Conservation (phyloP, 1,140 invertebrate genomes). For the Macrocentrus cingulum region DNA sequence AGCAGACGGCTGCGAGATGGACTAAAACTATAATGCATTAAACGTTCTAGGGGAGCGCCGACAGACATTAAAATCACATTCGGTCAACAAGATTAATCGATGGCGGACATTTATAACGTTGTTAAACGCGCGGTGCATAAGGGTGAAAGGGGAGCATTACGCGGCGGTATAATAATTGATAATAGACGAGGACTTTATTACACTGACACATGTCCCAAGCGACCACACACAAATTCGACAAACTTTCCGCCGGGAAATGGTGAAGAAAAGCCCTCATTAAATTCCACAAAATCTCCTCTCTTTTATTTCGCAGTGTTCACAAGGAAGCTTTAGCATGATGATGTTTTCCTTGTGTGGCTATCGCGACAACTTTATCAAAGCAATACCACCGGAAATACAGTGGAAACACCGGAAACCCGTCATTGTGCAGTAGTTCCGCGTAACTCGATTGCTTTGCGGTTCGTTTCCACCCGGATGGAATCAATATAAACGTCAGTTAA, state of each 20-base stretch:
- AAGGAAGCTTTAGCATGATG: conserved; percentile 23
- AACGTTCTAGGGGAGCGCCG: no score
- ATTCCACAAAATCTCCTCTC: neutral
- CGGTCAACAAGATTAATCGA: conserved; percentile 37
- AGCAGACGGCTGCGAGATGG: no score
- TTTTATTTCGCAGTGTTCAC: no score
- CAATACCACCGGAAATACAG: conserved; percentile 25
- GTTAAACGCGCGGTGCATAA: conserved; percentile 23
- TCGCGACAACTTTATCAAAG: conserved; percentile 33
- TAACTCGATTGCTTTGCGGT: conserved; percentile 20
- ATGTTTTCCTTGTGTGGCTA: conserved; percentile 36
- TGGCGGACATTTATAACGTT: conserved; percentile 38
- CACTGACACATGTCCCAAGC: neutral
- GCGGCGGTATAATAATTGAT: conserved; percentile 14
- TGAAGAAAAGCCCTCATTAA: no score
- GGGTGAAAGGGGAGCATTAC: neutral
- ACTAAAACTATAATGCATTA: no score
- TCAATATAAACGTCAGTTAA: neutral
- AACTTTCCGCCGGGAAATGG: no score
- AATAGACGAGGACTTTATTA: conserved; percentile 14
- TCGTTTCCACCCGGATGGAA: conserved; percentile 8
- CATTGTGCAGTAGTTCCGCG: conserved; percentile 10
- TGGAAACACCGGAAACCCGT: conserved; percentile 1
- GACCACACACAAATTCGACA: neutral
- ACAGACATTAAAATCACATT: conserved; percentile 28